Evolutionary conservation across 2,888 invertebrate species (phyloP), one percentile per base, ranked within the genome.

Genomic region (Ernsta delagoae): DNA sequence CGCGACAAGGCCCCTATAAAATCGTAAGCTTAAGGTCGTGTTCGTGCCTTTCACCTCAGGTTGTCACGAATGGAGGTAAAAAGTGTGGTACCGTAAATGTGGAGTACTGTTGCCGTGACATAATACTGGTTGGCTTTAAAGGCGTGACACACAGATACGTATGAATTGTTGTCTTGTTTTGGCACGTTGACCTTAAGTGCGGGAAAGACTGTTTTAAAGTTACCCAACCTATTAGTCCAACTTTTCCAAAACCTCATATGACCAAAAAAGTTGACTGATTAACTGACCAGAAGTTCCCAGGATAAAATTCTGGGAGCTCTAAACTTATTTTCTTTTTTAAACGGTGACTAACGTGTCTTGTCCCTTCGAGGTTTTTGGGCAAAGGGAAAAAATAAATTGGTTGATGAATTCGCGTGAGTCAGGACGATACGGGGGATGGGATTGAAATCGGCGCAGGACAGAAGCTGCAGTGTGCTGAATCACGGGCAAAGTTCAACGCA

Each of bases 401-500:
- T 31, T 43, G 41, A n/a, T 45, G 24, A 59, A 9, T 24, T 54
- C 4, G 11, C 36, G 12, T 66, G 66, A 66, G 54, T 43, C 60
- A 54, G 53, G 9, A 16, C 16, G 0, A 31, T 2, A 31, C 2
- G 4, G 31, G 16, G 31, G 53, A 39, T 31, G 8, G 53, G 24
- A 24, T 31, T 45, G 31, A 62, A 62, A 48, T 68, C 62, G 50
- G 57, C 24, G 56, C 31, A 61, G 68, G 45, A 57, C 57, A 62
- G n/a, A 63, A 43, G 69, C 31, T 53, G 45, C 54, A 43, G 63
- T 59, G 59, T 41, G 43, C n/a, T 41, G 66, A 66, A 50, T 59
- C 71, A 74, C 50, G 50, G 50, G 50, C 50, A 16, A 50, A 50
- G 80, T 77, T 79, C 78, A 80, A 76, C 74, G 79, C 59, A 54